Evolutionary conservation across 2,113 vertebrate species (phyloP).

Genomic region (Budorcas taxicolor): DNA sequence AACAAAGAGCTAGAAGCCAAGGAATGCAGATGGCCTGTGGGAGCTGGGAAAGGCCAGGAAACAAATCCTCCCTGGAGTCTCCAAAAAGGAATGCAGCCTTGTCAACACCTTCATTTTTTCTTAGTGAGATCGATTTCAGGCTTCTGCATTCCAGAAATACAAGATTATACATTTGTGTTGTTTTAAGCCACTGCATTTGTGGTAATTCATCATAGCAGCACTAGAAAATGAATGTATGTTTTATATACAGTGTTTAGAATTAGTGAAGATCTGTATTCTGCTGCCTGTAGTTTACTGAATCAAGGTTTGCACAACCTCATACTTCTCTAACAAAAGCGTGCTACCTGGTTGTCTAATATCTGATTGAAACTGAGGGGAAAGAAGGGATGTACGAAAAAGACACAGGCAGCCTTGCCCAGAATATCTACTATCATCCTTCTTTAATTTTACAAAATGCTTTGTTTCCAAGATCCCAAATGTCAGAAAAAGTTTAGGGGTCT

Average conservation of each 20-base stretch:
- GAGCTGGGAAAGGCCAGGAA: not conserved
- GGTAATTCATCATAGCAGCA: not conserved
- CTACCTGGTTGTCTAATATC: not conserved
- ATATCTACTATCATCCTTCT: not conserved
- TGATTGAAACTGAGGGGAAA: not conserved
- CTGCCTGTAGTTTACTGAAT: not conserved
- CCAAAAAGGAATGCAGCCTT: not conserved
- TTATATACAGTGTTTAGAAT: not conserved
- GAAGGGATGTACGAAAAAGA: not conserved
- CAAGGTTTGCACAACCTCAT: not conserved
- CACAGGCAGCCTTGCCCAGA: not conserved
- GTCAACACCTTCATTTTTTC: not conserved
- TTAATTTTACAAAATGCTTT: not conserved
- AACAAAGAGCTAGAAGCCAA: not conserved
- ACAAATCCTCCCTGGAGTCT: not conserved
- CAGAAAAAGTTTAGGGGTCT: not conserved
- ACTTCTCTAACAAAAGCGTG: not conserved
- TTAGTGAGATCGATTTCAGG: not conserved
- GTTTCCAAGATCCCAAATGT: not conserved
- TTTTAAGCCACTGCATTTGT: not conserved
- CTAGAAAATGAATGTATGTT: not conserved
- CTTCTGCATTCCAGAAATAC: not conserved
- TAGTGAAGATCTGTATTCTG: not conserved
- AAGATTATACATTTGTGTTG: not conserved
- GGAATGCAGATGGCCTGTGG: not conserved